Evolutionary conservation across 2,888 invertebrate species (phyloP).

Genomic region (Mantis religiosa): DNA sequence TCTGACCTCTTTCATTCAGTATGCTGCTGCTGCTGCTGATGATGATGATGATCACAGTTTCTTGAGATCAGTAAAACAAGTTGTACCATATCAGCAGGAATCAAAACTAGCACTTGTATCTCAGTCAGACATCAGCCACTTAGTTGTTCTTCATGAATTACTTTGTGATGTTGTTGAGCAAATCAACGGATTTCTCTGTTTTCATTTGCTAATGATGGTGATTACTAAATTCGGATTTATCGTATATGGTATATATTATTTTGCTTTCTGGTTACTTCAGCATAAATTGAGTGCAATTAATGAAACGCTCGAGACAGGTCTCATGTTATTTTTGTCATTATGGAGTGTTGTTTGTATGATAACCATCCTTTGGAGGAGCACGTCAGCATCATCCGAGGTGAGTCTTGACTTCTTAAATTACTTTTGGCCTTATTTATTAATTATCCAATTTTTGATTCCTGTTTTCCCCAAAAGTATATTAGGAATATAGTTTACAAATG

Average conservation of each 20-base stretch:
- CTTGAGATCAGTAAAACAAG: neutral
- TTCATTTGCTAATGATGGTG: neutral
- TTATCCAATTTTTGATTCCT: too few species aligned
- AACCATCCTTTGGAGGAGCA: neutral
- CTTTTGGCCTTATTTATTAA: too few species aligned
- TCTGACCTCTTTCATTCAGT: neutral
- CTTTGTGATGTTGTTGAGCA: neutral
- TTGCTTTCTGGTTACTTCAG: neutral
- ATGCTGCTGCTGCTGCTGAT: too few species aligned
- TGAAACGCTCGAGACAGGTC: neutral
- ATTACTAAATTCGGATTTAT: neutral
- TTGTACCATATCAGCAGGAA: neutral
- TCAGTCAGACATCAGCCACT: neutral
- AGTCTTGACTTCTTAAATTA: neutral
- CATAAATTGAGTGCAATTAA: neutral
- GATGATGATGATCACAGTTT: neutral
- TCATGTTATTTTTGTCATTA: neutral
- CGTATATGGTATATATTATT: neutral
- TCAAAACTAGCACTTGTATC: neutral
- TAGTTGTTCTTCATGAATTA: neutral
- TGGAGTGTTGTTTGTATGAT: neutral
- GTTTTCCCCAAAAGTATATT: too few species aligned
- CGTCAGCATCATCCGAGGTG: neutral
- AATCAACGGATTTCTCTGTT: neutral
- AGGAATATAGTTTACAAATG: too few species aligned